phyloP scores from a whole-genome alignment of 2,797 vertebrate genomes.

The Hippopotamyrus pictus region DNA sequence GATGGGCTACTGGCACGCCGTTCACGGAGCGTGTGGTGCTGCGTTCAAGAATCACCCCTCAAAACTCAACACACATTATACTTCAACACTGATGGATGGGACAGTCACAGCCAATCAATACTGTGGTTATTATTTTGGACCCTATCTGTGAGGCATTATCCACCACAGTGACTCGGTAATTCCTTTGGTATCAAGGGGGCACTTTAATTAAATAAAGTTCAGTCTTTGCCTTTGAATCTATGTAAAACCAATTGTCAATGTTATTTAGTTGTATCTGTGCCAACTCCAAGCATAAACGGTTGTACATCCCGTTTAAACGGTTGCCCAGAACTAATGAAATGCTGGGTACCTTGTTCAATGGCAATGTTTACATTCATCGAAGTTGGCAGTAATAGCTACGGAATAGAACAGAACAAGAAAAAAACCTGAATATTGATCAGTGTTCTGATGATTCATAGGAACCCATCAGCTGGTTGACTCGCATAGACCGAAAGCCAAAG shows the following conservation, averaged over 20 bases:
- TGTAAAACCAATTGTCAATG: background rate
- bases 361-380: background rate
- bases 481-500: background rate
- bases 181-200: background rate
- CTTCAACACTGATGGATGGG: constrained; percentile 5
- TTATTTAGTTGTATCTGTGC: background rate
- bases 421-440: background rate
- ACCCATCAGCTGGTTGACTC: background rate
- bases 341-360: background rate
- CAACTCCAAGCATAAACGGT: background rate
- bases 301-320: background rate
- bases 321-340: background rate
- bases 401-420: background rate
- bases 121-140: background rate
- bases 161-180: background rate
- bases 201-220: background rate
- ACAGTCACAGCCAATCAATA: background rate
- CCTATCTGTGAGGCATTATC: constrained; percentile 1
- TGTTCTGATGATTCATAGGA: background rate
- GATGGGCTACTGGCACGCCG: background rate
- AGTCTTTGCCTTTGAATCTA: background rate
- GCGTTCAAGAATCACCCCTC: constrained; percentile 13
- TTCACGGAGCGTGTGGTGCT: background rate
- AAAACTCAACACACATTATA: background rate
- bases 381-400: background rate